These are phyloP conservation scores for Tipula lateralis DNA, from an alignment of 2,888 invertebrate species.

Conservation along the genomic window DNA sequence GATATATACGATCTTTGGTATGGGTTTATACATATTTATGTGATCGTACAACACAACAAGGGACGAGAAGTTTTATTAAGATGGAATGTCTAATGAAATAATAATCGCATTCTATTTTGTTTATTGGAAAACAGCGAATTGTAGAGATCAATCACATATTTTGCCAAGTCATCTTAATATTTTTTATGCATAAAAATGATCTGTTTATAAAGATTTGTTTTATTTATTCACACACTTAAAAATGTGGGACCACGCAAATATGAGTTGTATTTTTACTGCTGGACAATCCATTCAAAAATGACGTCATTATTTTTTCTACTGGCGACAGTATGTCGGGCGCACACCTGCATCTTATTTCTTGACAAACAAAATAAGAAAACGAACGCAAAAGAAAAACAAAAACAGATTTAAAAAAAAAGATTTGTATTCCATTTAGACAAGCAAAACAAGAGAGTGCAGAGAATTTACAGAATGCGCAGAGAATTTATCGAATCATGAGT, in stretches of 20 bases:
- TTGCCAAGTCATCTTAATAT: background rate
- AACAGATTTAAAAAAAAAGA: slow-evolving; percentile 11
- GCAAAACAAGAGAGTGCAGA: background rate
- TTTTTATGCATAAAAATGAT: background rate
- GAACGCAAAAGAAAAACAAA: background rate
- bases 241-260: background rate
- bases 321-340: slow-evolving; percentile 29
- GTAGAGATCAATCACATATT: background rate
- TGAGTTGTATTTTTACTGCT: background rate
- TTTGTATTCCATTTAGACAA: background rate
- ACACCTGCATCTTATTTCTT: slow-evolving; percentile 30
- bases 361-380: slow-evolving; percentile 24
- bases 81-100: background rate
- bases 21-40: background rate
- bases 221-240: background rate
- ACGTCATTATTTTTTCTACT: slow-evolving; percentile 26
- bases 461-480: background rate
- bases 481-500: background rate
- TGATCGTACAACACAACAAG: background rate
- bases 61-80: background rate
- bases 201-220: background rate
- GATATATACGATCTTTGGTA: background rate
- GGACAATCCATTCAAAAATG: slow-evolving; percentile 28
- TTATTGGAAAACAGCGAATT: background rate
- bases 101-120: background rate